These are phyloP conservation scores for Machimus atricapillus DNA, from an alignment of 2,888 invertebrate genomes.

Conservation along the genomic window DNA sequence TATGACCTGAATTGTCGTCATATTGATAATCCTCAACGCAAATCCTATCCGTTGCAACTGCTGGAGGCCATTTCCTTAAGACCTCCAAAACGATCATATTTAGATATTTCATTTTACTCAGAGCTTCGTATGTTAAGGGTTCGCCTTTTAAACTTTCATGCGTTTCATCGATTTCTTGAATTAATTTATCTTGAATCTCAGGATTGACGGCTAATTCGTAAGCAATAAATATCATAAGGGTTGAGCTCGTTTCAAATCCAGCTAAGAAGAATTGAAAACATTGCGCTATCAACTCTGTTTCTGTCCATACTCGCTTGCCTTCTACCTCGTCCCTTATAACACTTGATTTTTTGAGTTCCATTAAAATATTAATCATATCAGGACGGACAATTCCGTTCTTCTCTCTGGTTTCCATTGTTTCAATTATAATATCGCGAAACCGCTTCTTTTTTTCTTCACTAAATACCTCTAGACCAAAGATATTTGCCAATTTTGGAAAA, in stretches of 20 bases:
- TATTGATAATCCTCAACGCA: slow-evolving; percentile 64
- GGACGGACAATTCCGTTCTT: slow-evolving; percentile 59
- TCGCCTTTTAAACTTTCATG: slow-evolving; percentile 58
- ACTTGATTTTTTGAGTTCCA: slow-evolving; percentile 60
- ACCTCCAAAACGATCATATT: slow-evolving; percentile 69
- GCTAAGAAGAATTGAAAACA: slow-evolving; percentile 67
- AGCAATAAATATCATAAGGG: slow-evolving; percentile 63
- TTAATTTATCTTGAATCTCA: slow-evolving; percentile 66
- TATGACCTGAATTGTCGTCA: slow-evolving; percentile 51
- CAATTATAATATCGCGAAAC: background rate
- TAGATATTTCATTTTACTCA: slow-evolving; percentile 67
- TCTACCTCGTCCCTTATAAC: slow-evolving; percentile 54
- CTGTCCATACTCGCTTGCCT: slow-evolving; percentile 56
- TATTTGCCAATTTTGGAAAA: background rate
- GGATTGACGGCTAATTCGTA: slow-evolving; percentile 67
- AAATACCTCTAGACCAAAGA: background rate
- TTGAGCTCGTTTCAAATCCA: slow-evolving; percentile 65
- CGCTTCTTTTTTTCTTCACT: background rate
- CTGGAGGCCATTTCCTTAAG: slow-evolving; percentile 64
- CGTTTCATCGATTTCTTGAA: slow-evolving; percentile 65
- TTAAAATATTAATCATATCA: slow-evolving; percentile 64
- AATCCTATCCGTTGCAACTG: slow-evolving; percentile 60
- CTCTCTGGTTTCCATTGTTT: slow-evolving; percentile 58
- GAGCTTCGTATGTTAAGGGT: slow-evolving; percentile 64
- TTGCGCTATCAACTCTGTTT: slow-evolving; percentile 68